phyloP scores from a whole-genome alignment of 2,888 invertebrate species.

The Dicyrtomina minuta region DNA sequence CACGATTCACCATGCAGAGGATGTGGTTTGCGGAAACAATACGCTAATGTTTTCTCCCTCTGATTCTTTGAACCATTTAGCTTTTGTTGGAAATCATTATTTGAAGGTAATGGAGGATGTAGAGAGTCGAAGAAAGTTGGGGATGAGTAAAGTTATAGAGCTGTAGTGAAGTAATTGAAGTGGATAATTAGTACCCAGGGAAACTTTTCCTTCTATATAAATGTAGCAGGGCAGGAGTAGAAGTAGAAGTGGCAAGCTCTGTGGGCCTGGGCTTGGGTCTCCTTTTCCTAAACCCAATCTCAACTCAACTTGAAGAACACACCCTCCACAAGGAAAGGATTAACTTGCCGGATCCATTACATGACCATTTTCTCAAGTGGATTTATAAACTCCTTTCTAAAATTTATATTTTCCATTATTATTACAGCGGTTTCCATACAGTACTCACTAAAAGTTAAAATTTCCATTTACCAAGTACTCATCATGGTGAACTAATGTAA shows the following conservation, averaged over 20 bases:
- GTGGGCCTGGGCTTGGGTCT: too few species aligned
- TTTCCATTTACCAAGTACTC: too few species aligned
- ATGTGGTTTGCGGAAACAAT: too few species aligned
- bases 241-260: too few species aligned
- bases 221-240: too few species aligned
- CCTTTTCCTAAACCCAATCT: too few species aligned
- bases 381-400: constrained; percentile 1
- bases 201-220: too few species aligned
- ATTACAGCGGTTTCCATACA: not conserved
- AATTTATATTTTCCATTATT: constrained; percentile 1
- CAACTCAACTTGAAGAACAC: too few species aligned
- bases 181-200: constrained; percentile 19
- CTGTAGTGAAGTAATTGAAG: constrained; percentile 11
- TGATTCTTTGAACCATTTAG: too few species aligned
- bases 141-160: not conserved
- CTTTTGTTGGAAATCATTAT: not conserved
- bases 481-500: too few species aligned
- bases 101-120: not conserved
- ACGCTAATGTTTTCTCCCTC: too few species aligned
- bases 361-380: constrained; percentile 6
- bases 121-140: not conserved
- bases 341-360: constrained; percentile 2
- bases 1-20: too few species aligned
- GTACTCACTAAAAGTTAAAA: not conserved
- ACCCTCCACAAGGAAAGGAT: not conserved